phyloP scores from a whole-genome alignment of 2,888 invertebrate species.

The Athetis lepigone region DNA sequence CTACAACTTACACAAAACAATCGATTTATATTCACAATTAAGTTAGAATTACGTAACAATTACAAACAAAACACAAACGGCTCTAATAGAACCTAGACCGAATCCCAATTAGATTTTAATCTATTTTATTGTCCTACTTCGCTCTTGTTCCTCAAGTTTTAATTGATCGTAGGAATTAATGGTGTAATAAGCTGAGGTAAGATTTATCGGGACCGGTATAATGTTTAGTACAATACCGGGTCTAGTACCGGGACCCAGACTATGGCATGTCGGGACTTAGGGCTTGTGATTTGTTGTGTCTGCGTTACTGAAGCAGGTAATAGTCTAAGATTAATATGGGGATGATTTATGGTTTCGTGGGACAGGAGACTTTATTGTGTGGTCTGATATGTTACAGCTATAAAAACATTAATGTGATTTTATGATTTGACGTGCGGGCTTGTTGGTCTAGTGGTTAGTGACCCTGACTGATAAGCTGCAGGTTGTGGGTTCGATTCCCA shows the following conservation, averaged over 20 bases:
- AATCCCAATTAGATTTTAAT: conserved; percentile 67
- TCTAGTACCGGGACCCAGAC: conserved; percentile 1
- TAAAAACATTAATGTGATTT: not conserved
- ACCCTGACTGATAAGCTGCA: too few species aligned
- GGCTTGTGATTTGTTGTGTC: conserved; percentile 39
- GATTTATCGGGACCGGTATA: conserved; percentile 49
- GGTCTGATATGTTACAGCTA: not conserved
- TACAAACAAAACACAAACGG: conserved; percentile 28
- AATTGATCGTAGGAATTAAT: conserved; percentile 66
- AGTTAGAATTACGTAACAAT: conserved; percentile 31
- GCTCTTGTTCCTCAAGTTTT: conserved; percentile 60
- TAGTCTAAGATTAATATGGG: conserved; percentile 4
- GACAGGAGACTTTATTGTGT: not conserved
- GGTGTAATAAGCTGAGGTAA: conserved; percentile 50
- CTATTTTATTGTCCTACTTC: conserved; percentile 65
- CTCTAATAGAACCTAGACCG: conserved; percentile 29
- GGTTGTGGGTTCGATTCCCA: too few species aligned
- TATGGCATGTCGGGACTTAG: conserved; percentile 32
- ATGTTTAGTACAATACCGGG: conserved; percentile 21
- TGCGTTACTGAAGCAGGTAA: conserved; percentile 12
- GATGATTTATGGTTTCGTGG: conserved; percentile 7
- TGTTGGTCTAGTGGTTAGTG: too few species aligned
- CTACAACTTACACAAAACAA: conserved; percentile 8
- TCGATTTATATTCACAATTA: conserved; percentile 4
- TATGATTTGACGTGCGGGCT: too few species aligned